A percentile compares a stretch with the other conserved stretches of the same genome.
These are phyloP conservation scores for Drosophila ercepeae DNA, from an alignment of 1,140 invertebrate genomes.

Conservation along the genomic window DNA sequence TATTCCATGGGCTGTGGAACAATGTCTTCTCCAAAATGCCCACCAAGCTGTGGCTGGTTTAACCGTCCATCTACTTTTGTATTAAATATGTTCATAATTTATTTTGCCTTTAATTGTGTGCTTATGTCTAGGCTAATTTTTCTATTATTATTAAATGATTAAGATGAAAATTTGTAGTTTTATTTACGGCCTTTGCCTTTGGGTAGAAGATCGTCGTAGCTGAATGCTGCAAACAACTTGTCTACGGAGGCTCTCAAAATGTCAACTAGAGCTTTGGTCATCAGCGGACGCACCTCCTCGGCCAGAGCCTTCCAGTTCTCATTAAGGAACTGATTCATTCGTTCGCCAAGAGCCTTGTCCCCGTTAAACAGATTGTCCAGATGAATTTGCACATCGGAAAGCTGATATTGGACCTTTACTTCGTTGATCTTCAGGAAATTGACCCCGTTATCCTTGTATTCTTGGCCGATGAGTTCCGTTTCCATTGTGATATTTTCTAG, in stretches of 20 bases:
- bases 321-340: slow-evolving; percentile 87
- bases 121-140: slow-evolving; percentile 35
- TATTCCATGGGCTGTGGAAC: slow-evolving; percentile 91
- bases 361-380: slow-evolving; percentile 89
- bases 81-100: slow-evolving; percentile 57
- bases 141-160: slow-evolving; percentile 43
- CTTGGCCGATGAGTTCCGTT: slow-evolving; percentile 86
- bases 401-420: slow-evolving; percentile 87
- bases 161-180: slow-evolving; percentile 8
- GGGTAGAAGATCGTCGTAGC: slow-evolving; percentile 74
- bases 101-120: slow-evolving; percentile 50
- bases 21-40: slow-evolving; percentile 91
- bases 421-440: slow-evolving; percentile 86
- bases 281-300: slow-evolving; percentile 85
- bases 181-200: slow-evolving; percentile 2
- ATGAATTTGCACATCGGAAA: slow-evolving; percentile 86
- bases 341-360: slow-evolving; percentile 86
- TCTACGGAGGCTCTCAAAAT: slow-evolving; percentile 86
- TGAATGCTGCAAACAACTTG: slow-evolving; percentile 81
- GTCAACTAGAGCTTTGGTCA: slow-evolving; percentile 85
- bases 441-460: slow-evolving; percentile 83
- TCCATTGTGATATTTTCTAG: slow-evolving; percentile 87
- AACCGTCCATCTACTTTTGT: slow-evolving; percentile 16
- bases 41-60: slow-evolving; percentile 89
- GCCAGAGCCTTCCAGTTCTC: slow-evolving; percentile 86